A percentile compares a stretch with the other conserved stretches of the same genome.
Evolutionary conservation across 2,113 vertebrate species (phyloP).

Genomic region (Mus spicilegus): DNA sequence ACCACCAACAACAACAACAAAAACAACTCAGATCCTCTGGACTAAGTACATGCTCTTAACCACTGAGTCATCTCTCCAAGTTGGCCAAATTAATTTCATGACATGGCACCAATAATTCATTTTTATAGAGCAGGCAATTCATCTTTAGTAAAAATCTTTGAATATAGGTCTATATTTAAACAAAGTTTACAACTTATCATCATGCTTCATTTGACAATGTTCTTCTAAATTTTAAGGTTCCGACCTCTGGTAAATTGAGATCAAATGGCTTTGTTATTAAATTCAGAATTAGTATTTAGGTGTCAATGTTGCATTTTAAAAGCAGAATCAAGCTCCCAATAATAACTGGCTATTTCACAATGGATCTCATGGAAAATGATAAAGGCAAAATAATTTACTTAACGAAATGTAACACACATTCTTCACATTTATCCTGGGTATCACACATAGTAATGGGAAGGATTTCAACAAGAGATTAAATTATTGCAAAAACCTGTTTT

Average conservation of each 20-base stretch:
- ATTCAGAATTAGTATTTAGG: conserved; percentile 37
- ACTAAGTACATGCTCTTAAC: neutral
- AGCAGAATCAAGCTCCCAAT: conserved; percentile 7
- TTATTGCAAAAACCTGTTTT: neutral
- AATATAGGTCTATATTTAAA: conserved; percentile 72
- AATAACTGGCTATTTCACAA: conserved; percentile 35
- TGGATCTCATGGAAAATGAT: neutral
- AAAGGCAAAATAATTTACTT: conserved; percentile 51
- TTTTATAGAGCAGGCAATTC: conserved; percentile 70
- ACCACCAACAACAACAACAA: too few species aligned
- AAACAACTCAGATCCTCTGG: neutral
- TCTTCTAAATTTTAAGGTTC: conserved; percentile 63
- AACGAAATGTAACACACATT: neutral
- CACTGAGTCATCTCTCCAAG: neutral
- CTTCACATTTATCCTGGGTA: conserved; percentile 1
- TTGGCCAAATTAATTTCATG: neutral
- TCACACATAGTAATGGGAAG: neutral
- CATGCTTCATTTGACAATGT: conserved; percentile 72
- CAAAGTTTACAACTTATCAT: conserved; percentile 67
- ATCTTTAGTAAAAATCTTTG: conserved; percentile 54
- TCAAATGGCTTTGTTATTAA: neutral
- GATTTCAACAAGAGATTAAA: conserved; percentile 35
- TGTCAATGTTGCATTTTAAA: conserved; percentile 20
- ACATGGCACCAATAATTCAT: conserved; percentile 46
- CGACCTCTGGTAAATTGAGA: conserved; percentile 58